These are phyloP conservation scores for Clostera curtula DNA, from an alignment of 2,888 invertebrate species.

Conservation along the genomic window DNA sequence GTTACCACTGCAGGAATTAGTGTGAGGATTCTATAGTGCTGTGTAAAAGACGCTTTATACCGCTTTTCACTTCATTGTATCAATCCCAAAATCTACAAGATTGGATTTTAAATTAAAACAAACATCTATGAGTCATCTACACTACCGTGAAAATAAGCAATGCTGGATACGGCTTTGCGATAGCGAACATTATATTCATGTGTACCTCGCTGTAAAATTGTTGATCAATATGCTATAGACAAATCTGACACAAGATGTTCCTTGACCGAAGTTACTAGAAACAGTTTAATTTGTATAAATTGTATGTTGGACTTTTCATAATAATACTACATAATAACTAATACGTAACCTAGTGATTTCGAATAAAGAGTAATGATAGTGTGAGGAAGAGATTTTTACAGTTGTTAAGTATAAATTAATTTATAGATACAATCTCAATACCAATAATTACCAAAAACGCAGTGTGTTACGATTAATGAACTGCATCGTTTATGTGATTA, in stretches of 20 bases:
- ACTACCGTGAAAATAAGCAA: no score
- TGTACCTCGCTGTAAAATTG: no score
- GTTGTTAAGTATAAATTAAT: constrained; percentile 75
- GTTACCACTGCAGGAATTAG: no score
- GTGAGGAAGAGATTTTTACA: constrained; percentile 75
- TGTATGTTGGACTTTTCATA: constrained; percentile 74
- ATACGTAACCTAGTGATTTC: constrained; percentile 74
- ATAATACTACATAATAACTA: constrained; percentile 72
- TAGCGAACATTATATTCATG: no score
- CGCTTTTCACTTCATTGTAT: constrained; percentile 37
- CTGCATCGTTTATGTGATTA: constrained; percentile 67
- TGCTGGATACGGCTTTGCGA: no score
- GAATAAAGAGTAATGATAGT: constrained; percentile 69
- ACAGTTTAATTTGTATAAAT: constrained; percentile 75
- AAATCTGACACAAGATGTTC: constrained; percentile 55
- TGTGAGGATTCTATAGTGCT: no score
- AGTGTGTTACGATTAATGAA: constrained; percentile 66
- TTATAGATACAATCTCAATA: constrained; percentile 74
- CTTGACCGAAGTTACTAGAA: constrained; percentile 60
- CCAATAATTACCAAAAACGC: constrained; percentile 75
- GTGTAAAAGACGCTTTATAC: no score
- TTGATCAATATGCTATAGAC: no score
- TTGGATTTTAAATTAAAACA: no score
- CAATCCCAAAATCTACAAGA: no score
- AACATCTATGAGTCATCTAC: no score